Base-by-base conservation (phyloP, 2,797 vertebrate species). In the Octomys mimax region DNA sequence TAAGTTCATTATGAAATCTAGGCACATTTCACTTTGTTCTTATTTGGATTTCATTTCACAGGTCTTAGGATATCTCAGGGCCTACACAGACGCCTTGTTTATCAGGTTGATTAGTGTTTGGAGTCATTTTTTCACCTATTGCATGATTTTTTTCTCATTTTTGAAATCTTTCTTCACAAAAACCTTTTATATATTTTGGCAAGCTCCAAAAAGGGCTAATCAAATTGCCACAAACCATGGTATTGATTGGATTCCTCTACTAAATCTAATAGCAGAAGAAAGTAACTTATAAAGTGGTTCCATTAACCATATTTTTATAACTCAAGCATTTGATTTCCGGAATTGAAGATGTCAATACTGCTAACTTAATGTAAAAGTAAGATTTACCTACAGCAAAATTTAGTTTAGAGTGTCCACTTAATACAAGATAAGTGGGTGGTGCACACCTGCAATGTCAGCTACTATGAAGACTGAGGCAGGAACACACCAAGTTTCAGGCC, bases 351-450 rank as follows among this genome's bases (percentile, higher is more conserved):
- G 28, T 83, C 24, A 93, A 64, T 68, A 85, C 61, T 93, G 68
- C 14, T 87, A 95, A 57, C n/a, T 78, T 92, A 95, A 90, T 62
- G 10, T 80, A 93, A 97, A 88, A 0, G 78, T 94, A 91, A 77
- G 62, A 71, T 7, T 80, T 33, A 82, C 46, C 21, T 82, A 42
- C 0, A 96, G 82, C 7, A 83, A 89, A 90, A 96, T 33, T 26
- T 70, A 94, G 5, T 54, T 71, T 33, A 62, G 52, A 42, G 66
- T 33, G 1, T 66, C 89, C 5, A 70, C 81, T 68, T 62, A 42
- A 90, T 54, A 54, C 54, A 26, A 21, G 18, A 54, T 79, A 42
- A 33, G 18, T 19, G 31, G 31, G 16, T 21, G 31, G 7, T n/a
- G 33, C 77, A 79, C 4, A 79, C 49, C 46, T 79, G 16, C 16